These are phyloP conservation scores for Regulus satrapa DNA, from an alignment of 2,113 vertebrate genomes.

Conservation along the genomic window DNA sequence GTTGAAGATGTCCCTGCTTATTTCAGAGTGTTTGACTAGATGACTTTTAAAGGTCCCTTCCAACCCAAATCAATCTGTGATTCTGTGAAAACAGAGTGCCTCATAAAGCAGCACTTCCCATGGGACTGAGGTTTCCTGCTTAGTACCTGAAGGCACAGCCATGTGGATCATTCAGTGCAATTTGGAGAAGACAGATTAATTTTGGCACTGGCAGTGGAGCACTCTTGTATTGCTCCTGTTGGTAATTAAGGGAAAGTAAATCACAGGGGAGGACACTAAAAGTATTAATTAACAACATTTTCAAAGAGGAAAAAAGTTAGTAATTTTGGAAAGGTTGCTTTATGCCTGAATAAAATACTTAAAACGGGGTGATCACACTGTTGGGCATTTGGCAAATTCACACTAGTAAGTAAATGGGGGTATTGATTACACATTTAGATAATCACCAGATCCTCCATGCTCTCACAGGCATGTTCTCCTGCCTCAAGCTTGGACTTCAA, in stretches of 20 bases:
- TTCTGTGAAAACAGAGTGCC: background rate
- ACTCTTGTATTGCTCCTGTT: conserved; percentile 35
- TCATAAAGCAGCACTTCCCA: background rate
- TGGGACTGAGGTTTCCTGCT: background rate
- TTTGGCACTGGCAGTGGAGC: background rate
- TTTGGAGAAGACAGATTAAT: conserved; percentile 18
- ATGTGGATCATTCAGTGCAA: background rate
- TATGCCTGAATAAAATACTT: conserved; percentile 36
- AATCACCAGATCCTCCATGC: background rate
- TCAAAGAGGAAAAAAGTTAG: conserved; percentile 19
- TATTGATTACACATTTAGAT: background rate
- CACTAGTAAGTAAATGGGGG: background rate
- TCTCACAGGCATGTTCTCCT: background rate
- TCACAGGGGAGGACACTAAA: conserved; percentile 31
- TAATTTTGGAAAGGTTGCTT: conserved; percentile 13
- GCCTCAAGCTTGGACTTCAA: background rate
- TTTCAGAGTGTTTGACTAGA: background rate
- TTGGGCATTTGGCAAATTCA: background rate
- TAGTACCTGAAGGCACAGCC: background rate
- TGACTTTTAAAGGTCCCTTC: background rate
- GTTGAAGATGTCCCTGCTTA: background rate
- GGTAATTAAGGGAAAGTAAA: conserved; percentile 53
- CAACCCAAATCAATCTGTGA: background rate
- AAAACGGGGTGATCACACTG: background rate
- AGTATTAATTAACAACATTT: conserved; percentile 52